phyloP scores from a whole-genome alignment of 2,113 vertebrate species.

The Odontesthes bonariensis region DNA sequence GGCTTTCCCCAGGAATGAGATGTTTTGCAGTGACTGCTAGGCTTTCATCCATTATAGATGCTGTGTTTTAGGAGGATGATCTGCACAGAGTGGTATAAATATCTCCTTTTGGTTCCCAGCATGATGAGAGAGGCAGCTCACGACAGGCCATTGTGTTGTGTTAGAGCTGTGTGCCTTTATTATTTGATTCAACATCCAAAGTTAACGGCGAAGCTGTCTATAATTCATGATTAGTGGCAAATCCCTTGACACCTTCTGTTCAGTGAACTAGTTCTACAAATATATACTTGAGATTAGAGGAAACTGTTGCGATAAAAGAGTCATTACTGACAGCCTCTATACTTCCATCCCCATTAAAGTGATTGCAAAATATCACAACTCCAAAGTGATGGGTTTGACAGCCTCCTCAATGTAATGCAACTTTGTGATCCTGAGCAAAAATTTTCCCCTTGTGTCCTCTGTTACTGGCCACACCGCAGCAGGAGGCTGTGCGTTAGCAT shows the following conservation, averaged over 20 bases:
- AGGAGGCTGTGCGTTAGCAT: conserved; percentile 51
- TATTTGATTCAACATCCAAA: conserved; percentile 64
- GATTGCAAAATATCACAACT: conserved; percentile 8
- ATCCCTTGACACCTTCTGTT: conserved; percentile 28
- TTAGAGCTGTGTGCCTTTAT: conserved; percentile 46
- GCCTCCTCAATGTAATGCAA: conserved; percentile 24
- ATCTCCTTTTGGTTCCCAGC: conserved; percentile 68
- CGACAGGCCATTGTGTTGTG: conserved; percentile 40
- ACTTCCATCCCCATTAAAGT: conserved; percentile 23
- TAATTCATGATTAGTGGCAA: conserved; percentile 50
- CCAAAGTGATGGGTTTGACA: conserved; percentile 26
- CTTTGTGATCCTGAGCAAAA: conserved; percentile 22
- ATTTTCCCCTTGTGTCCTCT: conserved; percentile 59
- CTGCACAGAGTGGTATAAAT: conserved; percentile 75
- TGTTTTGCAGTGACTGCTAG: conserved; percentile 56
- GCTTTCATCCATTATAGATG: conserved; percentile 78
- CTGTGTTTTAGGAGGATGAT: conserved; percentile 73
- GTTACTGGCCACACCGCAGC: conserved; percentile 16
- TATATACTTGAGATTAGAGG: conserved; percentile 1
- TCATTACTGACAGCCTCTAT: neutral
- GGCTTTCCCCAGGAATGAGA: conserved; percentile 51
- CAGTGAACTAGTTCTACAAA: conserved; percentile 17
- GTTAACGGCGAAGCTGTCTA: conserved; percentile 38
- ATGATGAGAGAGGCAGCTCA: conserved; percentile 47
- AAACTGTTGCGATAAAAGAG: neutral